Evolutionary conservation across 1,140 invertebrate species (phyloP).

Genomic region (Euglossa dilemma): DNA sequence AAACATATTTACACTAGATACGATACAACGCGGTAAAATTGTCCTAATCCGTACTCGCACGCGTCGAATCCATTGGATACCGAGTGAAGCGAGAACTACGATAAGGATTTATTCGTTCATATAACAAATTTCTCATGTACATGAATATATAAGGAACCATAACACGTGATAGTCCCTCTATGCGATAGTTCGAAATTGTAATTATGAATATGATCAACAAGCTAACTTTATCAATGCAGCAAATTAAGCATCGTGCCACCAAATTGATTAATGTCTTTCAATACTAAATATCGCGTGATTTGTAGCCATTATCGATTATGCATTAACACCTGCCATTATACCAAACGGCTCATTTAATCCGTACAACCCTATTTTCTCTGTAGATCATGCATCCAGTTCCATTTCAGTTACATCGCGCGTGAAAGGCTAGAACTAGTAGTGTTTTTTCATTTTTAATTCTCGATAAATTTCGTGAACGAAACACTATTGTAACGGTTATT

Average conservation of each 20-base stretch:
- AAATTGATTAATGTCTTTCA: conserved; percentile 13
- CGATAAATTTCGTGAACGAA: too few species aligned
- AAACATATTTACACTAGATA: too few species aligned
- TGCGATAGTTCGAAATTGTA: conserved; percentile 3
- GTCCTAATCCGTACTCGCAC: too few species aligned
- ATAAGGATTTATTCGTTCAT: not conserved
- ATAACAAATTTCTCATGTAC: not conserved
- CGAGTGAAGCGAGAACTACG: not conserved
- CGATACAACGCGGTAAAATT: too few species aligned
- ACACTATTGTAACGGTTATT: too few species aligned
- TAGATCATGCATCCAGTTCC: not conserved
- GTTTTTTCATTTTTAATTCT: too few species aligned
- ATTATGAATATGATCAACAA: conserved; percentile 10
- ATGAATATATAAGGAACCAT: not conserved
- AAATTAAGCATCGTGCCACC: not conserved
- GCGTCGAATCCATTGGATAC: too few species aligned
- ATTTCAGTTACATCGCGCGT: too few species aligned
- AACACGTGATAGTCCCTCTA: not conserved
- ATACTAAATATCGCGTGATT: not conserved
- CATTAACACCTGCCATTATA: not conserved
- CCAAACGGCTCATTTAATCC: not conserved
- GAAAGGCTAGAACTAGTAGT: too few species aligned
- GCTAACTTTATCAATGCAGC: not conserved
- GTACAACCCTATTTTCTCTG: not conserved
- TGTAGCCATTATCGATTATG: not conserved